Base-by-base conservation (phyloP, 2,797 vertebrate genomes). In the Podargus strigoides region DNA sequence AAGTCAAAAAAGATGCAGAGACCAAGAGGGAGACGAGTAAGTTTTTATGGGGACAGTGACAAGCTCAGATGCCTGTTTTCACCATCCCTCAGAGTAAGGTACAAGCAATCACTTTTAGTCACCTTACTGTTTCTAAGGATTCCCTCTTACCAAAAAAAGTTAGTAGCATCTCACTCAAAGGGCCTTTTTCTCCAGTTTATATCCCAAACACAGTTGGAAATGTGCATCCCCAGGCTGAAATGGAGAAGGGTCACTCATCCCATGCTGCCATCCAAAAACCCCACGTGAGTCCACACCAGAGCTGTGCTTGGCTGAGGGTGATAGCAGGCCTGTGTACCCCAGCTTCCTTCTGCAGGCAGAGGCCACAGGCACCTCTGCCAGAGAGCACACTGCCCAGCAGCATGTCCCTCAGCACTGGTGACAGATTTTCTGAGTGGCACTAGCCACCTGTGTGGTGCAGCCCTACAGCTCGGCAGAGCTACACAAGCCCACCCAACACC, bases 301-400 rank as follows among this genome's bases (percentile, higher is more conserved):
- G 8, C 32, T 47, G 30, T 56, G 39, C 23, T 34, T 67, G 10
- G 3, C 7, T 55, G 0, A 0, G 22, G 8, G 3, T 52, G 32
- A 27, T 0, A 1, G 41, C 0, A 2, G 12, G 16, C 12, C 27
- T 36, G 10, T 14, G 34, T 30, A 26, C 8, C 13, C 8, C 26
- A 14, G 22, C 34, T 42, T 46, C 19, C 14, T 62, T 44, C 56
- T 70, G 13, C 64, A 80, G 46, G 27, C 4, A 1, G 7, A 78
- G 12, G 8, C 37, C 42, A 46, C 19, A 6, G 16, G 10, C n/a
- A 26, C 10, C 12, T 6, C 16, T 34, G 12, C 19, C 34, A 14
- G 21, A 39, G 10, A 83, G 16, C 28, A 67, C 12, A 20, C 28
- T 3, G 1, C 28, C 3, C 10, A 34, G 12, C 7, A 62, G 22